Conservation (phyloP, 2,888 invertebrate genomes). For the Coelogynopora nodosa region DNA sequence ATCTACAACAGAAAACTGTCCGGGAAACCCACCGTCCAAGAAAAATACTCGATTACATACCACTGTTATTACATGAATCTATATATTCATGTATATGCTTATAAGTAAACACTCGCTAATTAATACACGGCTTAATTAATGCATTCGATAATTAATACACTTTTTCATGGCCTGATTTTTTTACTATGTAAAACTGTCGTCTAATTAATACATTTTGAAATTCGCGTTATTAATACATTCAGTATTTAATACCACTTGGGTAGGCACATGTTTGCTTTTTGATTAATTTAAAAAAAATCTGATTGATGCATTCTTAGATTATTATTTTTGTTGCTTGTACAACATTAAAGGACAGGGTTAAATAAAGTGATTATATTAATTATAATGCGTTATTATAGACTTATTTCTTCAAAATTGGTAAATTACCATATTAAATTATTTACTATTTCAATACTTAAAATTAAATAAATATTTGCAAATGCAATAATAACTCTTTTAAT, state of each 20-base stretch:
- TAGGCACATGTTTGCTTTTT: background rate
- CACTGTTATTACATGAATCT: too few species aligned
- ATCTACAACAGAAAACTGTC: too few species aligned
- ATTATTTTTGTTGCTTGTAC: background rate
- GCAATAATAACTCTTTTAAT: background rate
- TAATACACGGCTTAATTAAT: background rate
- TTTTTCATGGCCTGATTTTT: background rate
- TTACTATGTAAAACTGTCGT: background rate
- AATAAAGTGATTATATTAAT: background rate
- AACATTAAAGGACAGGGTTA: background rate
- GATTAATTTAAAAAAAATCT: too few species aligned
- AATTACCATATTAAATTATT: background rate
- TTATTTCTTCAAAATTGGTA: background rate
- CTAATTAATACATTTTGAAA: background rate
- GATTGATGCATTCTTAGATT: background rate
- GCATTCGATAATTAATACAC: background rate
- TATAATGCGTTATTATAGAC: background rate
- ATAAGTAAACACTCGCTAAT: background rate
- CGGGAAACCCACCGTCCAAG: too few species aligned
- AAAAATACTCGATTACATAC: too few species aligned
- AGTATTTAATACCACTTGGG: background rate
- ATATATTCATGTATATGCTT: too few species aligned
- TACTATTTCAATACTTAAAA: background rate
- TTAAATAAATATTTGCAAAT: background rate
- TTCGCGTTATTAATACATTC: background rate